Evolutionary conservation across 2,113 vertebrate species (phyloP).

Genomic region (Rhegmatorhina hoffmannsi): DNA sequence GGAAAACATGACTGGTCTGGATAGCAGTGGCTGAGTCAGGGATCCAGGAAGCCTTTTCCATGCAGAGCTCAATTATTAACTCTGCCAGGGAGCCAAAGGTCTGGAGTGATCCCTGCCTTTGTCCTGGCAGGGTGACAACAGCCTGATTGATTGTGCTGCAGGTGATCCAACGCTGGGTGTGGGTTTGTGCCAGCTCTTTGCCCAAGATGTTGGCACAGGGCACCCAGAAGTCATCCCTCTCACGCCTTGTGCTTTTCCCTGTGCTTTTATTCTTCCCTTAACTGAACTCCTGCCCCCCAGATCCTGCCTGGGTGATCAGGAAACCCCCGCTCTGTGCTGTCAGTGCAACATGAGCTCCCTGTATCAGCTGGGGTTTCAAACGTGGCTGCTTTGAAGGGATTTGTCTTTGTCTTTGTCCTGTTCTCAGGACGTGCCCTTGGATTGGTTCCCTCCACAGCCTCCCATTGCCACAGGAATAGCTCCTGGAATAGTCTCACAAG

Average conservation of each 20-base stretch:
- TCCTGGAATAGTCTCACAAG: background rate
- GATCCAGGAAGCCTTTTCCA: background rate
- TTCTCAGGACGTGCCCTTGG: background rate
- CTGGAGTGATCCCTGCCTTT: background rate
- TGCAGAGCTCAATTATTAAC: background rate
- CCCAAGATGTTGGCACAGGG: accelerated
- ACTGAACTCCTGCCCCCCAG: background rate
- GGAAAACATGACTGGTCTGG: background rate
- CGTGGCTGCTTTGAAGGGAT: background rate
- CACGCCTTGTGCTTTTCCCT: background rate
- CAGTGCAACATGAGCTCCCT: accelerated
- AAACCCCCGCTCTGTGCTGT: background rate
- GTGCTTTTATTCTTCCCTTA: background rate
- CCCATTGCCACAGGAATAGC: accelerated
- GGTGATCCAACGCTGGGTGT: background rate
- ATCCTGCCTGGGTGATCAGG: accelerated
- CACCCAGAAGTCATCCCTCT: background rate
- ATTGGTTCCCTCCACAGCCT: background rate
- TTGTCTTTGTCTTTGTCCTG: accelerated
- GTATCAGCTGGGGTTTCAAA: background rate
- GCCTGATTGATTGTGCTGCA: background rate
- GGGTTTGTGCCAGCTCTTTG: background rate
- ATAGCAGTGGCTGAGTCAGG: background rate
- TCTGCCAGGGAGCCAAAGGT: background rate
- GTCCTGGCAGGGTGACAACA: background rate